Base-by-base conservation (phyloP, 2,888 invertebrate species). In the Cosmia pyralina region DNA sequence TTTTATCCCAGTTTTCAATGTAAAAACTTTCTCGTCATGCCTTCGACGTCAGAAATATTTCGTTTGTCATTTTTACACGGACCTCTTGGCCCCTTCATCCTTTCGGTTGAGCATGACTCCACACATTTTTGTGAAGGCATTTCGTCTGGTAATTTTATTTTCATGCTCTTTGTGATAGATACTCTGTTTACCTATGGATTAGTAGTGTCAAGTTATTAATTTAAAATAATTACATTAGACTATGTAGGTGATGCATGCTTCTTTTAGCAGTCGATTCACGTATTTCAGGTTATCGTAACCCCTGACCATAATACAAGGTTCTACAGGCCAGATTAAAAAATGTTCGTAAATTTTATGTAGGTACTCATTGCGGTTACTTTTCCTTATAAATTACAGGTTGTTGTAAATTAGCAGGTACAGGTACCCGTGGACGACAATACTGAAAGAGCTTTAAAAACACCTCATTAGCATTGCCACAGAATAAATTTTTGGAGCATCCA, bases 391-490 rank as follows among this genome's bases (percentile, higher is more conserved):
- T 62, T 48, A 67, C 62, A 66, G 8, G 44, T 65, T 62, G 48
- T 64, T 58, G 63, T 67, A 77, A 89, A 87, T 88, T 85, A 84
- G 75, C 75, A 69, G 72, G 71, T 63, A 64, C 53, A 75, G 66
- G 81, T 88, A 90, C 87, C 81, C 89, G 87, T 84, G 72, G 55
- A 83, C 65, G 75, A 89, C 69, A 77, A 74, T 77, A 60, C 76
- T 65, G 69, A 68, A 75, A 74, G 72, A 79, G 82, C 66, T 76
- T 84, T 85, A 66, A 83, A 85, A 88, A 85, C 85, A 87, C 81
- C 89, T 91, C 89, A 90, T 92, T 92, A 90, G 88, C 89, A 89
- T 89, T 78, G 81, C 86, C 84, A 82, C 85, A 75, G 88, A 88
- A 89, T 90, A 90, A 79, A 87, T 87, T 90, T 85, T 75, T 69